phyloP scores from a whole-genome alignment of 2,888 invertebrate species.

The Agonum fuliginosum region DNA sequence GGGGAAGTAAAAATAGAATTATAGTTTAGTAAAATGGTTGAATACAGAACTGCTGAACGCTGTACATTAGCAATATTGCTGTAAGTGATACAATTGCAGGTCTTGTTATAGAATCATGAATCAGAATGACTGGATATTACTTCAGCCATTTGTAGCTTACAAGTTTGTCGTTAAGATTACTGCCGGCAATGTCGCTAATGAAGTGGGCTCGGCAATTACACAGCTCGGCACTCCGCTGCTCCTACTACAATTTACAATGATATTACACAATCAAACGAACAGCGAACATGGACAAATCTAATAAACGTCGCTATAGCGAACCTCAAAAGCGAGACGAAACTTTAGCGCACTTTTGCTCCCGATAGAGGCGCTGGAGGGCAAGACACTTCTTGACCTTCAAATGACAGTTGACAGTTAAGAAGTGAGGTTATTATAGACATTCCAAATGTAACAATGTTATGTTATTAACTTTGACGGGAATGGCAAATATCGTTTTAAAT shows the following conservation, averaged over 20 bases:
- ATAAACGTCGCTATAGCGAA: conserved; percentile 22
- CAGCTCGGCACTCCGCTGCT: conserved; percentile 18
- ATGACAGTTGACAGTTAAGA: no score
- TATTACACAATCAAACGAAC: conserved; percentile 54
- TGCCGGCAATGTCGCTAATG: conserved; percentile 55
- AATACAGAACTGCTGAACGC: no score
- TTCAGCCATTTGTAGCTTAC: conserved; percentile 50
- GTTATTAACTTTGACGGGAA: no score
- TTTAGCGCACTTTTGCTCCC: no score
- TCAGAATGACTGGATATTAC: conserved; percentile 38
- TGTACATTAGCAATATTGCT: conserved; percentile 32
- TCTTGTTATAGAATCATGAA: conserved; percentile 39
- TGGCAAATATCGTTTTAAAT: no score
- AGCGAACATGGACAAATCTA: conserved; percentile 7
- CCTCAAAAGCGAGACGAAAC: no score
- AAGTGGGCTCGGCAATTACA: conserved; percentile 58
- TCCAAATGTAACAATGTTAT: no score
- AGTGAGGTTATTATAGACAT: no score
- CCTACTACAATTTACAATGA: conserved; percentile 56
- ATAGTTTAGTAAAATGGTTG: no score
- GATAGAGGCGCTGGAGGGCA: no score
- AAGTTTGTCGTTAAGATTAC: conserved; percentile 59
- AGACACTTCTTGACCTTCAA: no score
- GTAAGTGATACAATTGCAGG: conserved; percentile 28
- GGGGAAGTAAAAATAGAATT: no score